Conservation (phyloP, 1,140 invertebrate species). For the Choristoneura fumiferana region DNA sequence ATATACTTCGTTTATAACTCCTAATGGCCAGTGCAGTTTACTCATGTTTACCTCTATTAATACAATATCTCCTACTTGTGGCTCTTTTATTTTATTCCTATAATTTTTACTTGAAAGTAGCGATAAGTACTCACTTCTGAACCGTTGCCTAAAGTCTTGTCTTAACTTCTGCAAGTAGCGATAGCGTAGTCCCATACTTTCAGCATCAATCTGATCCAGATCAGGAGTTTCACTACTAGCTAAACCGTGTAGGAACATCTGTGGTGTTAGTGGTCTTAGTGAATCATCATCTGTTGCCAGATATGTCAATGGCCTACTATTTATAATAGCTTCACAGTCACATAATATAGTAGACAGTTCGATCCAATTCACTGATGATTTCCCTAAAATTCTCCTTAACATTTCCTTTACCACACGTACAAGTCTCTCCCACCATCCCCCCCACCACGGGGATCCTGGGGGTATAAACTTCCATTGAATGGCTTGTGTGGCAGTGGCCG, state of each 20-base stretch:
- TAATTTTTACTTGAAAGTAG: not conserved
- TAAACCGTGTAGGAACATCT: constrained; percentile 5
- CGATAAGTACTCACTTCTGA: constrained; percentile 13
- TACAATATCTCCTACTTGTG: constrained; percentile 15
- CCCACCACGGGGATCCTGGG: constrained; percentile 57
- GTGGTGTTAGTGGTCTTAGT: constrained; percentile 16
- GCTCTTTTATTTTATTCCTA: not conserved
- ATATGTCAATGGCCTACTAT: constrained; percentile 21
- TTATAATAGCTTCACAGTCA: constrained; percentile 19
- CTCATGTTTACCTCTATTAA: constrained; percentile 14
- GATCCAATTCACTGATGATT: not conserved
- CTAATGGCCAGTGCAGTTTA: constrained; percentile 11
- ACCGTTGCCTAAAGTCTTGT: constrained; percentile 18
- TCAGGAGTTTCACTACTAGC: not conserved
- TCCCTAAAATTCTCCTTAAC: constrained; percentile 17
- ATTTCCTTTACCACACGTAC: constrained; percentile 33
- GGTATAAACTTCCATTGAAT: constrained; percentile 68
- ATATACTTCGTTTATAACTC: constrained; percentile 10
- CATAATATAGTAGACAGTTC: constrained; percentile 19
- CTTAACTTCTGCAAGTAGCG: constrained; percentile 17
- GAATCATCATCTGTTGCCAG: not conserved
- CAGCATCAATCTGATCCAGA: constrained; percentile 13
- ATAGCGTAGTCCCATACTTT: not conserved
- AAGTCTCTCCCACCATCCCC: constrained; percentile 48
- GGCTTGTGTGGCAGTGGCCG: not conserved